Evolutionary conservation across 2,888 invertebrate genomes (phyloP).

Genomic region (Diarsia mendica): DNA sequence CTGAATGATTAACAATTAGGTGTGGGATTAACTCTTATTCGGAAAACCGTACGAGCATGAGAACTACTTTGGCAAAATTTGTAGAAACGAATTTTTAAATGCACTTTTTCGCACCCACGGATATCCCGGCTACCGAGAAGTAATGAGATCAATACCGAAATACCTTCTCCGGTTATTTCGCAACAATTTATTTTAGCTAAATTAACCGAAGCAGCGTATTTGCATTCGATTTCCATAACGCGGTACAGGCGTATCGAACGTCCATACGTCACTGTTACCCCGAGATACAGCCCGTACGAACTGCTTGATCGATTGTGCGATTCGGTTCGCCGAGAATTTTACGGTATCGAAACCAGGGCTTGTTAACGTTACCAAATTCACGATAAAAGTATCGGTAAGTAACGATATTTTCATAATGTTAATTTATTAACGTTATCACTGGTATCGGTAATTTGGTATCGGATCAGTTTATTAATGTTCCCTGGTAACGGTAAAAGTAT

Average conservation of each 20-base stretch:
- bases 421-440: no score
- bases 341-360: constrained; percentile 68
- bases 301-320: constrained; percentile 78
- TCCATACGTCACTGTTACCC: constrained; percentile 86
- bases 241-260: constrained; percentile 82
- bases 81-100: neutral
- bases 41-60: neutral
- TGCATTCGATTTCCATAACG: constrained; percentile 90
- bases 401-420: no score
- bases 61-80: neutral
- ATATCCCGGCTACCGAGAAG: constrained; percentile 69
- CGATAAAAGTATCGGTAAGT: no score
- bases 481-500: no score
- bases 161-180: constrained; percentile 75
- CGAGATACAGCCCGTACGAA: constrained; percentile 77
- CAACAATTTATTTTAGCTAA: constrained; percentile 89
- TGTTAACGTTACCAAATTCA: no score
- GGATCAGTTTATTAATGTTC: no score
- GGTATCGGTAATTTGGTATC: no score
- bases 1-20: neutral
- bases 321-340: constrained; percentile 71
- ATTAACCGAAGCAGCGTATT: constrained; percentile 87
- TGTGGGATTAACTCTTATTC: neutral
- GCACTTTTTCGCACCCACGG: constrained; percentile 56
- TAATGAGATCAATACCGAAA: constrained; percentile 81